phyloP scores from a whole-genome alignment of 2,113 vertebrate species.

The Pangasianodon hypophthalmus region DNA sequence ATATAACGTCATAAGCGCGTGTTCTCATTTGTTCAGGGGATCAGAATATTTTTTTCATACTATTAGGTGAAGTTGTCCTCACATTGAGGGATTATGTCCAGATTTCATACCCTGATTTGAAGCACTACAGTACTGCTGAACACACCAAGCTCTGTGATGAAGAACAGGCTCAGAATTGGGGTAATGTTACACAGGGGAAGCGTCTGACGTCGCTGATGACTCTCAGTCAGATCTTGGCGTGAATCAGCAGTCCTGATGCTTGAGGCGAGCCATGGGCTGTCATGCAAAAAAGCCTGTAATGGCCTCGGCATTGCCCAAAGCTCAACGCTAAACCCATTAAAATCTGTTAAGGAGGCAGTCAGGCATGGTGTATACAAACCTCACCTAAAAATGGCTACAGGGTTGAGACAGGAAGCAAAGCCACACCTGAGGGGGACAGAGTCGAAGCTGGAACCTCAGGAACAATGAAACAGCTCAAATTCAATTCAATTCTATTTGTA shows the following conservation, averaged over 20 bases:
- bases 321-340: neutral
- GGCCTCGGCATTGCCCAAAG: neutral
- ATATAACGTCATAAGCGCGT: neutral
- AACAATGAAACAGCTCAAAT: too few species aligned
- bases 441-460: neutral
- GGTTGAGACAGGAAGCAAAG: neutral
- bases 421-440: neutral
- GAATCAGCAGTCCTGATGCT: constrained; percentile 1
- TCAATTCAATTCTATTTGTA: too few species aligned
- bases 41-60: too few species aligned
- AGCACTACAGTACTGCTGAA: neutral
- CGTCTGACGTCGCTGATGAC: neutral
- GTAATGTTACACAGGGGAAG: neutral
- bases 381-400: neutral
- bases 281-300: neutral
- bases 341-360: neutral
- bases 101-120: neutral
- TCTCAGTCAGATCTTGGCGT: neutral
- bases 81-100: neutral
- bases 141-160: neutral
- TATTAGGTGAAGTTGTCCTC: neutral
- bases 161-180: neutral
- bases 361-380: neutral
- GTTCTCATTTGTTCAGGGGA: too few species aligned
- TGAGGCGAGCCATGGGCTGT: neutral